A percentile compares a stretch with the other conserved stretches of the same genome.
Conservation (phyloP, 2,113 vertebrate species). For the Actenoides hombroni region DNA sequence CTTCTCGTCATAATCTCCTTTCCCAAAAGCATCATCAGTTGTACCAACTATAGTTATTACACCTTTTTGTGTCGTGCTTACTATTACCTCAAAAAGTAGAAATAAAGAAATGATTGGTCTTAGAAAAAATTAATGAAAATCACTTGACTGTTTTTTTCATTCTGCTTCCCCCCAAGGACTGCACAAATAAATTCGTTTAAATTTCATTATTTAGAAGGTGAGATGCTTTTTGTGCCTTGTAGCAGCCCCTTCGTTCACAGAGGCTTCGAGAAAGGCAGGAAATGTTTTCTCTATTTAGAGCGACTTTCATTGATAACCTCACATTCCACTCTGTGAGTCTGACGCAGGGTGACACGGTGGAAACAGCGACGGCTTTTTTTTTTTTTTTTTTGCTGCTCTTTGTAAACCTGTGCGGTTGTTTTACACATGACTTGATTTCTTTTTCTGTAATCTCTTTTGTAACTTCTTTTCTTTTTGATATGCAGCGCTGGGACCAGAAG, state of each 20-base stretch:
- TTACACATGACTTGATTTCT: not conserved
- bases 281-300: not conserved
- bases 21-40: not conserved
- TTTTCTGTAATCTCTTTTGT: not conserved
- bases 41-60: not conserved
- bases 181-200: not conserved
- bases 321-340: not conserved
- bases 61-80: not conserved
- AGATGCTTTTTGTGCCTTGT: not conserved
- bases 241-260: not conserved
- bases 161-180: not conserved
- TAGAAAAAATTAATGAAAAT: not conserved
- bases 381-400: not conserved
- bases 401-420: not conserved
- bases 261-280: not conserved
- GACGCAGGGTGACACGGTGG: accelerated
- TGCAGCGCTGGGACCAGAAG: slow-evolving; percentile 84
- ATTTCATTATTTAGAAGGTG: not conserved
- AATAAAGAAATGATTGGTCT: not conserved
- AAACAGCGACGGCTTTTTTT: accelerated
- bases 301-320: not conserved
- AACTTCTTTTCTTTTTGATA: not conserved
- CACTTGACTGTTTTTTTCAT: not conserved
- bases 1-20: not conserved
- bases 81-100: not conserved